These are phyloP conservation scores for Anomalospiza imberbis DNA, from an alignment of 2,797 vertebrate species.

Conservation along the genomic window DNA sequence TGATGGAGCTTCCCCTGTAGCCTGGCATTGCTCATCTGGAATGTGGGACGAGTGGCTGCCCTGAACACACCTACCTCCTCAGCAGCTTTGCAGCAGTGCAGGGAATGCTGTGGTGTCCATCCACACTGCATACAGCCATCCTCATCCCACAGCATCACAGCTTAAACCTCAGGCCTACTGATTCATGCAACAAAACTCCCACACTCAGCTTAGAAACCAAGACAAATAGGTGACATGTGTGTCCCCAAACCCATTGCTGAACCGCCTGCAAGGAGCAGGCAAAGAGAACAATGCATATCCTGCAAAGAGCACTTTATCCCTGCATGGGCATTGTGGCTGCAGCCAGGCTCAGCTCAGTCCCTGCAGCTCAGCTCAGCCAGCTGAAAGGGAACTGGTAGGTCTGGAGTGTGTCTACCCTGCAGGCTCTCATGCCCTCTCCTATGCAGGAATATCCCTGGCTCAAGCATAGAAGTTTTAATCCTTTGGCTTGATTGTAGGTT, in stretches of 20 bases:
- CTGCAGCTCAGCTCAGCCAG: not conserved
- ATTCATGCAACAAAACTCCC: not conserved
- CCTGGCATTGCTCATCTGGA: not conserved
- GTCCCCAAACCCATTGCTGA: not conserved
- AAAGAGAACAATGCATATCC: not conserved
- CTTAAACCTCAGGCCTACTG: not conserved
- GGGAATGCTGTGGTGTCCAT: not conserved
- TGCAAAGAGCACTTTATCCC: not conserved
- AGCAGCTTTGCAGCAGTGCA: not conserved
- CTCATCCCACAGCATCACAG: not conserved
- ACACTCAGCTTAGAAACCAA: not conserved
- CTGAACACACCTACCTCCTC: not conserved
- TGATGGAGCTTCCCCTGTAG: not conserved
- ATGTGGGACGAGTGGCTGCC: rapidly evolving
- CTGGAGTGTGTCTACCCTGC: not conserved
- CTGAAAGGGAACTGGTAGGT: not conserved
- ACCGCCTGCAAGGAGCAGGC: not conserved
- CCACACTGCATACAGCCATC: not conserved
- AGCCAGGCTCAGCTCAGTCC: not conserved
- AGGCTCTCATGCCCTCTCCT: not conserved
- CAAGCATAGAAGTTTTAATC: not conserved
- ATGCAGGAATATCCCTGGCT: not conserved
- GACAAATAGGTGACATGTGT: not conserved
- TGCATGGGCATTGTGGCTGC: rapidly evolving
- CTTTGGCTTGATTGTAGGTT: not conserved